Percentiles rank a stretch among this genome's conserved stretches.
These are phyloP conservation scores for Leuctra nigra DNA, from an alignment of 2,888 invertebrate genomes.

Conservation along the genomic window DNA sequence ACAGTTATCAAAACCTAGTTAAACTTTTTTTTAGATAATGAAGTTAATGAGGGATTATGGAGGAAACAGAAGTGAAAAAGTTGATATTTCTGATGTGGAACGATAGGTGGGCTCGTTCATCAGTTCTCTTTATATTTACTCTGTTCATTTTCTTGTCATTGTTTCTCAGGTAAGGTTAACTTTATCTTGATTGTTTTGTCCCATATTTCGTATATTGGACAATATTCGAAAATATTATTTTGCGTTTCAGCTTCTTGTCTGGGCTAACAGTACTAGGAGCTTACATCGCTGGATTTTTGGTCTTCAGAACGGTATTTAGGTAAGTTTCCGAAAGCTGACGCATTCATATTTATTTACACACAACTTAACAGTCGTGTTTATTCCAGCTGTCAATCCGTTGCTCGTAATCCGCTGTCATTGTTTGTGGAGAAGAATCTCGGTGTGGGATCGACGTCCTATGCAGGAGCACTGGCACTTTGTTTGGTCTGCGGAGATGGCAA, in stretches of 20 bases:
- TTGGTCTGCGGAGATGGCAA: conserved; percentile 53
- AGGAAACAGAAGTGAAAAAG: conserved; percentile 26
- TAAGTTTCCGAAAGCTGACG: conserved; percentile 29
- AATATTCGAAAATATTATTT: conserved; percentile 5
- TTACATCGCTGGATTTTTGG: conserved; percentile 40
- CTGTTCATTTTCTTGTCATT: conserved; percentile 22
- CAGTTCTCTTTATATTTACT: conserved; percentile 20
- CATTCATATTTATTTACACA: neutral
- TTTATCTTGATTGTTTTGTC: neutral
- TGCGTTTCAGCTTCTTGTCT: conserved; percentile 37
- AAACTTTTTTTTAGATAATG: neutral
- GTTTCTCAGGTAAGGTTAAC: conserved; percentile 19
- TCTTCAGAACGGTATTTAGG: conserved; percentile 40
- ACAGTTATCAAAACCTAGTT: too few relatives aligned
- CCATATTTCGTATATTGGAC: too few relatives aligned
- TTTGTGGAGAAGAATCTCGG: conserved; percentile 19
- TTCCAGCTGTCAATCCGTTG: conserved; percentile 21
- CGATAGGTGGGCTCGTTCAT: conserved; percentile 23
- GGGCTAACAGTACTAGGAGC: conserved; percentile 38
- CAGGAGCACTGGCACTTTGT: conserved; percentile 38
- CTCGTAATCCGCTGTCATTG: conserved; percentile 22
- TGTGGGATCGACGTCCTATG: neutral
- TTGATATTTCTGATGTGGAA: conserved; percentile 27
- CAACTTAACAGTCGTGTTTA: neutral
- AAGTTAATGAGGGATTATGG: conserved; percentile 15